phyloP scores from a whole-genome alignment of 2,888 invertebrate species.

The Pecten maximus region DNA sequence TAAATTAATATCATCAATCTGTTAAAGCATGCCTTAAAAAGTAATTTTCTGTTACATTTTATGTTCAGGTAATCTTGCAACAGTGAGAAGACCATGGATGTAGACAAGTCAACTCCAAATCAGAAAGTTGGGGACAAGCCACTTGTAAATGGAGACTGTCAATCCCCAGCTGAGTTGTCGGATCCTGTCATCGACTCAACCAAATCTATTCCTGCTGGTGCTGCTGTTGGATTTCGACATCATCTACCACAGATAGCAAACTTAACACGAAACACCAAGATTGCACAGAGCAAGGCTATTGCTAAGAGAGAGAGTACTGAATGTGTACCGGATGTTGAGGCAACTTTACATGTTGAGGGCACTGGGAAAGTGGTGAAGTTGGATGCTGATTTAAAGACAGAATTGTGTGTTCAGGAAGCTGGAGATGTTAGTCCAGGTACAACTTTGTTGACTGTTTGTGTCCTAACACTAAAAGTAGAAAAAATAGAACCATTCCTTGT shows the following conservation, averaged over 20 bases:
- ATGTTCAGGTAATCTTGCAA: background rate
- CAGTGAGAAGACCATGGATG: slow-evolving; percentile 26
- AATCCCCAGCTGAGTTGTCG: background rate
- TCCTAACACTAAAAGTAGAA: too few relatives aligned
- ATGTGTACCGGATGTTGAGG: slow-evolving; percentile 55
- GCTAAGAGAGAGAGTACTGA: slow-evolving; percentile 61
- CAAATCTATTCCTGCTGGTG: background rate
- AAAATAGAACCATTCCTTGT: too few relatives aligned
- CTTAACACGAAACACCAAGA: slow-evolving; percentile 71
- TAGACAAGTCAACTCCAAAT: background rate
- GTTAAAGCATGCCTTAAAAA: background rate
- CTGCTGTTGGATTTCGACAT: slow-evolving; percentile 68
- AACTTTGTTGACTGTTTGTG: background rate
- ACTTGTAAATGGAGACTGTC: slow-evolving; percentile 2
- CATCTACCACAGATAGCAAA: slow-evolving; percentile 75
- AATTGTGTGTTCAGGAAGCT: slow-evolving; percentile 53
- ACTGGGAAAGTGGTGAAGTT: slow-evolving; percentile 71
- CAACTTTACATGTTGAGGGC: slow-evolving; percentile 71
- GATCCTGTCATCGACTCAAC: background rate
- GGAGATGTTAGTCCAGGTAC: slow-evolving; percentile 28
- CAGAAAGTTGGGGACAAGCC: slow-evolving; percentile 20
- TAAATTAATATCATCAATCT: too few relatives aligned
- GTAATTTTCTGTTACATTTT: background rate
- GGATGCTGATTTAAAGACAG: slow-evolving; percentile 59
- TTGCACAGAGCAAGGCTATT: slow-evolving; percentile 76